Percentiles rank a stretch among this genome's conserved stretches.
phyloP scores from a whole-genome alignment of 1,140 invertebrate species.

The Brachionus calyciflorus region DNA sequence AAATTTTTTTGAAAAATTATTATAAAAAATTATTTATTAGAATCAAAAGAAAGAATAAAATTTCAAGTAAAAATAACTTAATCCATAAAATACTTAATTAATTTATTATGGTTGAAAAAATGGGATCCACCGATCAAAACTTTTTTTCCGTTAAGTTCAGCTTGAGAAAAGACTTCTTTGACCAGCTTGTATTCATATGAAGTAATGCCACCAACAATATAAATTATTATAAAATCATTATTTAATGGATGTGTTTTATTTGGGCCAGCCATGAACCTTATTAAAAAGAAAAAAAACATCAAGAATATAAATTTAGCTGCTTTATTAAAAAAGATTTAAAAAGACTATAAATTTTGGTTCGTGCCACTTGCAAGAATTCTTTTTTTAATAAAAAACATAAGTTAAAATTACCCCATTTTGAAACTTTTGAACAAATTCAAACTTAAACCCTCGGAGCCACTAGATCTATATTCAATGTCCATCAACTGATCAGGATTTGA shows the following conservation, averaged over 20 bases:
- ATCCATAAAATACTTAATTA: constrained; percentile 15
- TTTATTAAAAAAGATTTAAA: too few relatives aligned
- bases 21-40: too few relatives aligned
- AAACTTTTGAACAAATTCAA: constrained; percentile 33
- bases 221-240: constrained; percentile 44
- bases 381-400: too few relatives aligned
- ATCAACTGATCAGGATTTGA: background rate
- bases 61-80: too few relatives aligned
- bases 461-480: constrained; percentile 17
- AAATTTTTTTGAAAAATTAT: too few relatives aligned
- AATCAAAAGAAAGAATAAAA: too few relatives aligned
- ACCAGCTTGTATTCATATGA: constrained; percentile 32
- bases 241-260: constrained; percentile 32
- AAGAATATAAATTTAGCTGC: too few relatives aligned
- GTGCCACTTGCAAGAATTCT: too few relatives aligned
- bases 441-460: constrained; percentile 16
- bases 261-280: constrained; percentile 14
- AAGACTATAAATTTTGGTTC: too few relatives aligned
- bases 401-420: constrained; percentile 45
- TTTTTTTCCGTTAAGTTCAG: constrained; percentile 17
- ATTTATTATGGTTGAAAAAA: constrained; percentile 11
- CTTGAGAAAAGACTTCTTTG: constrained; percentile 18
- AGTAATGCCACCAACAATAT: constrained; percentile 24
- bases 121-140: constrained; percentile 41
- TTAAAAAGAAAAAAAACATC: too few relatives aligned